These are phyloP conservation scores for Accipiter cooperii DNA, from an alignment of 2,113 vertebrate genomes.

Conservation along the genomic window DNA sequence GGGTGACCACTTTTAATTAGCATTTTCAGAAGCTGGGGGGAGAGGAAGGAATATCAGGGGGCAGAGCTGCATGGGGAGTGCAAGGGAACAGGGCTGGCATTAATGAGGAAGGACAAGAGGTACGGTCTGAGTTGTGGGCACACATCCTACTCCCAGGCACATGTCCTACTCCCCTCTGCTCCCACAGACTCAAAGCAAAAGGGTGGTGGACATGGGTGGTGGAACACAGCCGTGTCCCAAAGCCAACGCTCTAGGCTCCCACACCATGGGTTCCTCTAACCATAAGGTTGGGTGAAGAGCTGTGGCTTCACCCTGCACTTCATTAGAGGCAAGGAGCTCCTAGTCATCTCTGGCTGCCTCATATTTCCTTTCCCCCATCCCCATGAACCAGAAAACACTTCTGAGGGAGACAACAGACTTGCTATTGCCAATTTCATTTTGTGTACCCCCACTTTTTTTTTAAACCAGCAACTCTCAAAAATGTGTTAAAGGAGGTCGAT, in stretches of 20 bases:
- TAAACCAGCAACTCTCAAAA: neutral
- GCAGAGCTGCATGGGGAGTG: neutral
- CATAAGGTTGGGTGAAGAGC: neutral
- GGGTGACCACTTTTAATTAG: neutral
- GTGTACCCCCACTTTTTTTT: neutral
- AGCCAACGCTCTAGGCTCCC: neutral
- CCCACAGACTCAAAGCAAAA: neutral
- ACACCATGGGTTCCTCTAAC: neutral
- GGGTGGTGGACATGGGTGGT: neutral
- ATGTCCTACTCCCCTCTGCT: fast-evolving
- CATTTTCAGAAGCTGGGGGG: neutral
- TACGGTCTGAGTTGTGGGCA: neutral
- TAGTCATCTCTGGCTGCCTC: neutral
- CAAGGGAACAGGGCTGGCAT: neutral
- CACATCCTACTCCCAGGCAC: fast-evolving
- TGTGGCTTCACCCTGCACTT: neutral
- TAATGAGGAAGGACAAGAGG: neutral
- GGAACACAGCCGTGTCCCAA: neutral
- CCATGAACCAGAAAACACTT: neutral
- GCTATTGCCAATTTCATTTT: neutral
- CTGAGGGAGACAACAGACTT: neutral
- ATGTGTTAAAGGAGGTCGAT: neutral
- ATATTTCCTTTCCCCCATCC: neutral
- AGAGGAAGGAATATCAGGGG: neutral
- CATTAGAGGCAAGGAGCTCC: neutral